Percentiles rank a stretch among this genome's conserved stretches.
Conservation (phyloP, 2,888 invertebrate species). For the Agrilus mali region DNA sequence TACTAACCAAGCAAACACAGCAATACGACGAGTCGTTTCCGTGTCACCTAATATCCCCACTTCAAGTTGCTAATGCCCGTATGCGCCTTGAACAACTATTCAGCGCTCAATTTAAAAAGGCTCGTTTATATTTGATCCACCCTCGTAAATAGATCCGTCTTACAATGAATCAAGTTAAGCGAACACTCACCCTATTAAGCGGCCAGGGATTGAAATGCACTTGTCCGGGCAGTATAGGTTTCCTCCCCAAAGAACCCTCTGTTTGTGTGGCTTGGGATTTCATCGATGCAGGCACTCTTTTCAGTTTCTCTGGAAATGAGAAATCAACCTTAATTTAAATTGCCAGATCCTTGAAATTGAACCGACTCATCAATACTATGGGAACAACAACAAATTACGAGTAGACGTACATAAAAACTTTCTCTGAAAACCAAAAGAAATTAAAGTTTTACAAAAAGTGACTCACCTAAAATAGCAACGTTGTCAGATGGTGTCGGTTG, state of each 20-base stretch:
- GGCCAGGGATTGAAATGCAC: constrained; percentile 69
- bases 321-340: neutral
- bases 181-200: constrained; percentile 53
- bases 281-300: constrained; percentile 71
- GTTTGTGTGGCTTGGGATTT: constrained; percentile 89
- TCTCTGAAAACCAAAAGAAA: too few species aligned
- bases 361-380: too few species aligned
- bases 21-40: too few species aligned
- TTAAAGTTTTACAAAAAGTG: neutral
- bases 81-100: too few species aligned
- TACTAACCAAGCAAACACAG: too few species aligned
- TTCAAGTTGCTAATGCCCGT: too few species aligned
- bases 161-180: neutral
- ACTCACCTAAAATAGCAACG: constrained; percentile 44
- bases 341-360: too few species aligned
- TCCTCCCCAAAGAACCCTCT: constrained; percentile 60
- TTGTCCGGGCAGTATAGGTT: constrained; percentile 56
- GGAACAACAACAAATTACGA: too few species aligned
- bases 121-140: too few species aligned
- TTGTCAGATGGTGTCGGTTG: constrained; percentile 38
- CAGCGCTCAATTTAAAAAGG: too few species aligned
- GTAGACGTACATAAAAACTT: too few species aligned
- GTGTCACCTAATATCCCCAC: too few species aligned
- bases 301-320: constrained; percentile 56
- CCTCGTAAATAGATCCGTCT: neutral